phyloP scores from a whole-genome alignment of 2,888 invertebrate genomes.

The Masnerella sp. region DNA sequence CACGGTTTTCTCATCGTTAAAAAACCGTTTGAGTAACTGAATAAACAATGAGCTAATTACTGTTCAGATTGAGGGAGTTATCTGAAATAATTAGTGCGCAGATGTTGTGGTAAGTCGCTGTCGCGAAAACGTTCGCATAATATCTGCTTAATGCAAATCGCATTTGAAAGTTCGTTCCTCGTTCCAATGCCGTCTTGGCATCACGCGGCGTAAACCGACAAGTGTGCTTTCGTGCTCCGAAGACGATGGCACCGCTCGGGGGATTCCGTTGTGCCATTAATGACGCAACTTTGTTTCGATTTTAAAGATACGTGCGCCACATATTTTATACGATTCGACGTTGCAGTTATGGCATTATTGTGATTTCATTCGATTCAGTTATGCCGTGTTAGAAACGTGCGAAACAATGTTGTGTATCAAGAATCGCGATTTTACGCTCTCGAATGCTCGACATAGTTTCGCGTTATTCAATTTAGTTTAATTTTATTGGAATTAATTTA shows the following conservation, averaged over 20 bases:
- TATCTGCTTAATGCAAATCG: slow-evolving; percentile 74
- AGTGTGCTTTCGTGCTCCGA: slow-evolving; percentile 59
- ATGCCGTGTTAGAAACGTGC: background rate
- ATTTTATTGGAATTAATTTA: too few species aligned
- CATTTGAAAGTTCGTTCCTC: slow-evolving; percentile 69
- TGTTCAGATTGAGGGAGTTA: slow-evolving; percentile 27
- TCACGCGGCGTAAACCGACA: slow-evolving; percentile 51
- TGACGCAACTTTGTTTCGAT: slow-evolving; percentile 63
- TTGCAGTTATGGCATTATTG: slow-evolving; percentile 36
- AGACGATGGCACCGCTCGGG: slow-evolving; percentile 44
- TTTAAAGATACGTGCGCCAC: slow-evolving; percentile 47
- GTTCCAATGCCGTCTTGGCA: slow-evolving; percentile 24
- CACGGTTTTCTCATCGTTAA: too few species aligned
- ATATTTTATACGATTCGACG: slow-evolving; percentile 48
- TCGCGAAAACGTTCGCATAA: slow-evolving; percentile 59
- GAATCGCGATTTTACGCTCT: background rate
- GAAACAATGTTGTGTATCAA: slow-evolving; percentile 8
- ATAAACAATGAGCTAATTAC: slow-evolving; percentile 31
- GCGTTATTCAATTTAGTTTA: background rate
- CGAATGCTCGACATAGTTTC: background rate
- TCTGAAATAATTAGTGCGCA: slow-evolving; percentile 50
- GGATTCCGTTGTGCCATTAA: slow-evolving; percentile 62
- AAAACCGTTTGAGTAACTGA: too few species aligned
- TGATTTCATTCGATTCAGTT: slow-evolving; percentile 20
- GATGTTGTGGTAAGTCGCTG: slow-evolving; percentile 58